Percentiles rank a stretch among this genome's conserved stretches.
Evolutionary conservation across 2,113 vertebrate species (phyloP).

Genomic region (Petromus typicus): DNA sequence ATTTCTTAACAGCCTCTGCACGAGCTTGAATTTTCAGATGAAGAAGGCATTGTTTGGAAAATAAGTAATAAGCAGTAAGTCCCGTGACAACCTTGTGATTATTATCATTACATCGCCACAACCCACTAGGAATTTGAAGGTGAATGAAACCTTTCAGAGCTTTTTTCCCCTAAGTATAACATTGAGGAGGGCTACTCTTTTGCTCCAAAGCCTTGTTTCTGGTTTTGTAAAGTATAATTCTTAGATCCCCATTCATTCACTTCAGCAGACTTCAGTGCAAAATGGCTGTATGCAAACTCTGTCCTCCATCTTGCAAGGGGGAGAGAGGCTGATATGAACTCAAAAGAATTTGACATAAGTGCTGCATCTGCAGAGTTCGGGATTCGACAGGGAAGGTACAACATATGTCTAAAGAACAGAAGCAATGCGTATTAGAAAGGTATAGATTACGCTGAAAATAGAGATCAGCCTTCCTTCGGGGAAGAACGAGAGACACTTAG

Average conservation of each 20-base stretch:
- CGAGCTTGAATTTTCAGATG: slow-evolving; percentile 41
- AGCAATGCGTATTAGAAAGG: background rate
- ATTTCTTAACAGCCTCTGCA: slow-evolving; percentile 46
- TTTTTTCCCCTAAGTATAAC: background rate
- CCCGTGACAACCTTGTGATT: background rate
- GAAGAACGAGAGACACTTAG: background rate
- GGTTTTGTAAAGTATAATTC: slow-evolving; percentile 36
- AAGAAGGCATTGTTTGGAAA: slow-evolving; percentile 23
- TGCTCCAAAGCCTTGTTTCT: background rate
- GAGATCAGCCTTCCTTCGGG: background rate
- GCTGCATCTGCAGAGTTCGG: background rate
- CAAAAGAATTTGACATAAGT: slow-evolving; percentile 14
- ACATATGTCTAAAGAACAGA: background rate
- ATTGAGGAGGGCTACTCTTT: background rate
- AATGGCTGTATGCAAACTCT: background rate
- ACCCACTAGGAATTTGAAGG: background rate
- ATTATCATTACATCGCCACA: background rate
- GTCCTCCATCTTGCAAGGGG: background rate
- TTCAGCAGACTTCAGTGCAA: background rate
- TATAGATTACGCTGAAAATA: background rate
- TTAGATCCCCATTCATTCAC: background rate
- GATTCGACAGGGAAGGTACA: background rate
- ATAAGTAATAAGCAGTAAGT: background rate
- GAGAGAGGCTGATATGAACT: background rate
- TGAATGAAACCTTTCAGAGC: background rate